phyloP scores from a whole-genome alignment of 2,113 vertebrate genomes.

The Trogon surrucura region DNA sequence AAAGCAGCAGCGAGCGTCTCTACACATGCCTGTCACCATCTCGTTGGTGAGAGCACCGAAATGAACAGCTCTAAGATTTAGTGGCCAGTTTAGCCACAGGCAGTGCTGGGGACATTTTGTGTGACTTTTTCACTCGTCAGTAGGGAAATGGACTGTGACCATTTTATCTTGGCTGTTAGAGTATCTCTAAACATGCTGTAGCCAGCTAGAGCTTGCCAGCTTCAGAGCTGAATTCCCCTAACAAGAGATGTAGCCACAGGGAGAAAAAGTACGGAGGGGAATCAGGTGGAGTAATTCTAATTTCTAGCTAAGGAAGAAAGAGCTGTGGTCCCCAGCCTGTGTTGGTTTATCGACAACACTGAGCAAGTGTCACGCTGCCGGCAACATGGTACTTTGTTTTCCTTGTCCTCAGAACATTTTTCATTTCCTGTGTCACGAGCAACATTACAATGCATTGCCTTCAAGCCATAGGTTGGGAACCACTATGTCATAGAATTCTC shows the following conservation, averaged over 20 bases:
- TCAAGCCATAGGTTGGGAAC: not conserved
- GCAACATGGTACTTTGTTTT: not conserved
- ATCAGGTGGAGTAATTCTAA: not conserved
- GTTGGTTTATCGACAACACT: not conserved
- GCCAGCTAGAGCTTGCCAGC: not conserved
- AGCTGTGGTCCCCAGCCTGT: not conserved
- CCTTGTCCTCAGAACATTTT: not conserved
- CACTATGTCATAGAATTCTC: not conserved
- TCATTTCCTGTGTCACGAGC: not conserved
- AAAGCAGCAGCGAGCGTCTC: not conserved
- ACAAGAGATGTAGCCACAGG: not conserved
- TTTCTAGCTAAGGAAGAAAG: not conserved
- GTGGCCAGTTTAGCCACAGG: not conserved
- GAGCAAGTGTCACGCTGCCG: not conserved
- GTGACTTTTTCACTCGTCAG: not conserved
- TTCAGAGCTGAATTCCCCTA: not conserved
- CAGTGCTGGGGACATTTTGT: not conserved
- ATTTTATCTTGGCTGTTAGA: not conserved
- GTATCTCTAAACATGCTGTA: not conserved
- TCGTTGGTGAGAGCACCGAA: not conserved
- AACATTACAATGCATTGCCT: not conserved
- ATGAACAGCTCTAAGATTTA: not conserved
- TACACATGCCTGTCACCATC: not conserved
- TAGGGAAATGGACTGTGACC: not conserved
- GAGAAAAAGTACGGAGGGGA: not conserved